Evolutionary conservation across 2,888 invertebrate species (phyloP), one percentile per base, ranked within the genome.

Genomic region (Rugalucina vietnamica): DNA sequence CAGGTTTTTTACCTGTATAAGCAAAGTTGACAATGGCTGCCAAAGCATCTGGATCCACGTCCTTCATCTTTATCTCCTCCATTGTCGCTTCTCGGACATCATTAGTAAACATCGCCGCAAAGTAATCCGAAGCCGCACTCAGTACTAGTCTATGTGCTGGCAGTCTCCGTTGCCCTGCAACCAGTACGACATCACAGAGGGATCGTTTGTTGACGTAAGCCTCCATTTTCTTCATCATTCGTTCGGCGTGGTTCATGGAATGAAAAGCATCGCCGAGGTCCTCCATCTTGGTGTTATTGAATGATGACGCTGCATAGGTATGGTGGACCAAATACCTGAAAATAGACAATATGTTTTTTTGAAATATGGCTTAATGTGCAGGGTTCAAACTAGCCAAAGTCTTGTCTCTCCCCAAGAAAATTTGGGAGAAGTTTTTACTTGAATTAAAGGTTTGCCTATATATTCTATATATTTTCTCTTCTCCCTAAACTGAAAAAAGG

Each of bases 81-180:
- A 98, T 97, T 86, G 96, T 97, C 8, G 98, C 96, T 95, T 99
- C 98, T 89, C 97, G 96, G 86, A 99, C 95, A 80, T 97, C 97
- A 81, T 97, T 97, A 36, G 98, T 98, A 94, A 99, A 99, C 98
- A 99, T 99, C 65, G 98, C 98, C 69, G 97, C 97, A 96, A 99
- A 99, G 95, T 99, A 99, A 95, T 98, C 98, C 91, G 98, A 98
- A 82, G 98, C 97, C 65, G 98, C 98, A 91, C 98, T 97, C 88
- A 99, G 96, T 76, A 99, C 97, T 89, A 99, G 96, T 93, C 98
- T 97, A 95, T 98, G 98, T 37, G 98, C 98, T 87, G 97, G 96
- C 91, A 98, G 97, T 91, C 97, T 95, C 81, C 94, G 95, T 10
- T 93, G 94, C n/a, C 96, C 98, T 85, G 97, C 98, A 91, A 98